Evolutionary conservation across 2,888 invertebrate genomes (phyloP), one percentile per base, ranked within the genome.

Genomic region (Melikaiella ostensackeni): DNA sequence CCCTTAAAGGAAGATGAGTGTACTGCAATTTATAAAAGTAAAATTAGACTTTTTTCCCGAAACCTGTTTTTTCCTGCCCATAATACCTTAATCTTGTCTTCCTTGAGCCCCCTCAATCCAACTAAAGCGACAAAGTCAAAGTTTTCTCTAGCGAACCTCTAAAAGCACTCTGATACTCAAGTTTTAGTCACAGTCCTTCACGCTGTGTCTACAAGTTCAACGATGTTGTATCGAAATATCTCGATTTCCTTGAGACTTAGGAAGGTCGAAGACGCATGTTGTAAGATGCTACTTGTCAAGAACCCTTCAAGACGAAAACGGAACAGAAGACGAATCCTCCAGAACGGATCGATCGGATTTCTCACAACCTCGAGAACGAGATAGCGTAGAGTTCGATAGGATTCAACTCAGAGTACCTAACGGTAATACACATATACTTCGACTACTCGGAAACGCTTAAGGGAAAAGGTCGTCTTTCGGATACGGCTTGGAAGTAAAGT

Each of bases 401-500:
- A 50, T 70, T 70, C 50, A 33, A 50, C 66, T 16, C 13, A 6
- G 19, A 33, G 33, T 11, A 38, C 63, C 64, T 64, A n/a, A 38
- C 21, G 35, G 21, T 64, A 59, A 70, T 70, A 70, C 50, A 70
- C 30, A 70, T 50, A 70, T 70, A 50, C 50, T 50, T 70, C 70
- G 16, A 30, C 70, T 50, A 33, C 81, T 75, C 33, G 79, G 76
- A 78, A 83, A 82, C 81, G 82, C 82, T 84, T 84, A 85, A 80
- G 78, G 83, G 82, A 84, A 80, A 83, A 82, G 83, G 78, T 78
- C 77, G 84, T 78, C 77, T 83, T 84, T 83, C 80, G 83, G 80
- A 82, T 84, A 82, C 84, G 83, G 83, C 79, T 80, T 78, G 78
- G 79, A 78, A 77, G 80, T 76, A 80, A 86, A 88, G 86, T 88